Evolutionary conservation across 2,113 vertebrate species (phyloP).

Genomic region (Notothenia rossii): DNA sequence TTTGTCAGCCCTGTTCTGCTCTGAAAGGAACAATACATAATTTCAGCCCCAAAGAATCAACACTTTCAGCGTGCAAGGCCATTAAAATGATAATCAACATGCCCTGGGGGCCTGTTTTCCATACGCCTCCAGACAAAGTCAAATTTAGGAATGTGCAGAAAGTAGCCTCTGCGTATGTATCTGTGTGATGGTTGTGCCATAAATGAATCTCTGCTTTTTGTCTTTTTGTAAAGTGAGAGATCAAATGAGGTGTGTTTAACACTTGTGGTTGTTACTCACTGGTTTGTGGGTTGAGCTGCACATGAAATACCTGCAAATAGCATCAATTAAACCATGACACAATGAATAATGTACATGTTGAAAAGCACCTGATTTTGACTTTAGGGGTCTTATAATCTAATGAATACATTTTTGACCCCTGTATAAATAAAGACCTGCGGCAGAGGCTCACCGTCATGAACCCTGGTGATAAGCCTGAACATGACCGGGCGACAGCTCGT

Average conservation of each 20-base stretch:
- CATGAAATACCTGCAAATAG: constrained; percentile 10
- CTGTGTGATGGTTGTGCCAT: constrained; percentile 12
- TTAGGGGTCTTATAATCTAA: not conserved
- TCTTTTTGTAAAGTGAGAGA: constrained; percentile 14
- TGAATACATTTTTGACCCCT: constrained; percentile 23
- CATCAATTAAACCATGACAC: constrained; percentile 18
- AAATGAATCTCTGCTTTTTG: constrained; percentile 12
- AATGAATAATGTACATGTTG: constrained; percentile 3
- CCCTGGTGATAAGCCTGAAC: constrained; percentile 60
- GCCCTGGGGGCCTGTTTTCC: constrained; percentile 29
- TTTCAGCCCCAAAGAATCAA: constrained; percentile 43
- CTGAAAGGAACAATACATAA: constrained; percentile 59
- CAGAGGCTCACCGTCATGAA: constrained; percentile 28
- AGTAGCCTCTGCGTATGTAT: not conserved
- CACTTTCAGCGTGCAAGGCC: constrained; percentile 28
- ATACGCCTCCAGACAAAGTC: constrained; percentile 42
- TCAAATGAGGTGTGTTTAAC: constrained; percentile 25
- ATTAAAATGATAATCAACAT: constrained; percentile 64
- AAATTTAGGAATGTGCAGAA: constrained; percentile 19
- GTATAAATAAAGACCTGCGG: constrained; percentile 19
- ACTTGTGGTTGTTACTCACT: constrained; percentile 21
- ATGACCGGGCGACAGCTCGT: constrained; percentile 51
- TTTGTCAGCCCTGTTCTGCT: constrained; percentile 34
- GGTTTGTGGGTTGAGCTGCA: constrained; percentile 22
- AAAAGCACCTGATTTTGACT: not conserved